Conservation (phyloP, 1,140 invertebrate genomes). For the Latrodectus geometricus region DNA sequence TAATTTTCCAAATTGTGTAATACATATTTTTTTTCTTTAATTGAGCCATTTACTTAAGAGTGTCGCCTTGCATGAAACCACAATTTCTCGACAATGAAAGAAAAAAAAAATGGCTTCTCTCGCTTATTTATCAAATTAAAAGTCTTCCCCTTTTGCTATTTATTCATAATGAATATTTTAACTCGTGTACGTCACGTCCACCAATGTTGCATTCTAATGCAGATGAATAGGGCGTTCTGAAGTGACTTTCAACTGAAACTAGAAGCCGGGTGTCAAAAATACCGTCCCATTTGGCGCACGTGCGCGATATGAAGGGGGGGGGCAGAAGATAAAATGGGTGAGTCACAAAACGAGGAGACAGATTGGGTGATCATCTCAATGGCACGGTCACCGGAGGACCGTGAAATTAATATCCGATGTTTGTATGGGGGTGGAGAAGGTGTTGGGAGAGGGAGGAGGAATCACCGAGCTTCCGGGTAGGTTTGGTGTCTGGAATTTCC, state of each 20-base stretch:
- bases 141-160: no score
- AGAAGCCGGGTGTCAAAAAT: neutral
- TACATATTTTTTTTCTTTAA: no score
- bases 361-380: constrained; percentile 6
- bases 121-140: no score
- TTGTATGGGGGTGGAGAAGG: constrained; percentile 9
- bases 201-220: neutral
- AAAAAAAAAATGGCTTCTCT: no score
- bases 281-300: neutral
- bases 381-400: constrained; percentile 26
- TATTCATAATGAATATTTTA: no score
- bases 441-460: constrained; percentile 20
- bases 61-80: no score
- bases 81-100: no score
- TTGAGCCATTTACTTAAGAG: no score
- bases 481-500: neutral
- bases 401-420: constrained; percentile 59
- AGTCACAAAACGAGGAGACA: constrained; percentile 5
- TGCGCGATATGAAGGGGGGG: neutral
- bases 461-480: neutral
- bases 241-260: neutral
- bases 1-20: no score
- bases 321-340: neutral
- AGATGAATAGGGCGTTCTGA: neutral
- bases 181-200: no score